Percentiles rank a stretch among this genome's conserved stretches.
phyloP scores from a whole-genome alignment of 2,888 invertebrate genomes.

The Unio pictorum region DNA sequence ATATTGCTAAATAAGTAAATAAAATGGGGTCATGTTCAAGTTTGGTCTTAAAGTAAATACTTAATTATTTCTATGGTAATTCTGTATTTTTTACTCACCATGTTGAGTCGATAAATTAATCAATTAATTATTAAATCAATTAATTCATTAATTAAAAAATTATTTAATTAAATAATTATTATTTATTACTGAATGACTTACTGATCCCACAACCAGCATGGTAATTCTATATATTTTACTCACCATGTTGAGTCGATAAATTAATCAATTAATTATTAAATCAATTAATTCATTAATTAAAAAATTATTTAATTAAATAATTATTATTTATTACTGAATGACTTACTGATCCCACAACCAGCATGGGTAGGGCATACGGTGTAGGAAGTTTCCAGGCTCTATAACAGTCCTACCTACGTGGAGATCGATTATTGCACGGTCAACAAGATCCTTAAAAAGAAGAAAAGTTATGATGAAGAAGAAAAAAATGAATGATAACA shows the following conservation, averaged over 20 bases:
- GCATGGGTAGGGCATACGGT: constrained; percentile 68
- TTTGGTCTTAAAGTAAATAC: too few species aligned
- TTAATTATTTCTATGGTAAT: too few species aligned
- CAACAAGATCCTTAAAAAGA: constrained; percentile 60
- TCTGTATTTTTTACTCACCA: neutral
- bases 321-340: neutral
- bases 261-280: neutral
- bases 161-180: too few species aligned
- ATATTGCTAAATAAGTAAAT: too few species aligned
- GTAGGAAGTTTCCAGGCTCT: constrained; percentile 61
- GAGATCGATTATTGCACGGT: constrained; percentile 63
- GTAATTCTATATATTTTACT: neutral
- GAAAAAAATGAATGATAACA: neutral
- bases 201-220: too few species aligned
- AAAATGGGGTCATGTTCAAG: too few species aligned
- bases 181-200: too few species aligned
- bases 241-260: neutral
- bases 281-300: neutral
- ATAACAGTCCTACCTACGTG: constrained; percentile 57
- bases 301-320: neutral
- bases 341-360: constrained; percentile 56
- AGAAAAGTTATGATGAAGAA: neutral
- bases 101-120: too few species aligned
- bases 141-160: too few species aligned
- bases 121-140: too few species aligned